These are phyloP conservation scores for Eurytoma adleriae DNA, from an alignment of 2,888 invertebrate genomes.

Conservation along the genomic window DNA sequence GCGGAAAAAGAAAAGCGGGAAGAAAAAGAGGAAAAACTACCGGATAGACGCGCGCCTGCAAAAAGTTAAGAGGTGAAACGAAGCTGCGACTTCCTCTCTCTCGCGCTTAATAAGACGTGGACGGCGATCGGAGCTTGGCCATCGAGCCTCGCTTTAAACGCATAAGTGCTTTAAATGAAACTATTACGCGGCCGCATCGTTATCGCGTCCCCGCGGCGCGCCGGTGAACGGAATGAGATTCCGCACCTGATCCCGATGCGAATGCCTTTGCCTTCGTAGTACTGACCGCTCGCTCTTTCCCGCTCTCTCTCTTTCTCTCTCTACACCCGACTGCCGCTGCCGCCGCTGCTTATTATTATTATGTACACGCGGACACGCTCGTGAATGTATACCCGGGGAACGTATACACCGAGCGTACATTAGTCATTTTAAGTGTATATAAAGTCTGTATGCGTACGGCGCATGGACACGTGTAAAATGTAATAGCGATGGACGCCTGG, in stretches of 20 bases:
- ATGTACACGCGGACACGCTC: slow-evolving; percentile 22
- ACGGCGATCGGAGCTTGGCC: background rate
- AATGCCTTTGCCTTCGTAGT: slow-evolving; percentile 15
- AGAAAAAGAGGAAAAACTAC: background rate
- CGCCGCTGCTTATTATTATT: slow-evolving; percentile 16
- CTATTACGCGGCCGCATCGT: slow-evolving; percentile 27
- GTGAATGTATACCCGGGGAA: no score
- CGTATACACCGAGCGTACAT: background rate
- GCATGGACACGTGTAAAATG: slow-evolving; percentile 8
- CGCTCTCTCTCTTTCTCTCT: no score
- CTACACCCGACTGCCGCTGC: no score
- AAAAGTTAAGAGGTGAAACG: background rate
- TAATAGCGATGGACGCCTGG: background rate
- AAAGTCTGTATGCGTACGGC: background rate
- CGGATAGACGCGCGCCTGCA: background rate
- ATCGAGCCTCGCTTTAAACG: background rate
- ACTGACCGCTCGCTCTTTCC: background rate
- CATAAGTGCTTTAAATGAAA: slow-evolving; percentile 41
- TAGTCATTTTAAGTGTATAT: slow-evolving; percentile 5
- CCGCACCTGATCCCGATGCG: slow-evolving; percentile 26
- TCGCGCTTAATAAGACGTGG: slow-evolving; percentile 23
- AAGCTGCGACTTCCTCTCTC: slow-evolving; percentile 17
- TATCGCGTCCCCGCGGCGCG: background rate
- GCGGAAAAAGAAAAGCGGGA: background rate
- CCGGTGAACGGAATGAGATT: slow-evolving; percentile 38